These are phyloP conservation scores for Micromesistius poutassou DNA, from an alignment of 2,797 vertebrate species.

Conservation along the genomic window DNA sequence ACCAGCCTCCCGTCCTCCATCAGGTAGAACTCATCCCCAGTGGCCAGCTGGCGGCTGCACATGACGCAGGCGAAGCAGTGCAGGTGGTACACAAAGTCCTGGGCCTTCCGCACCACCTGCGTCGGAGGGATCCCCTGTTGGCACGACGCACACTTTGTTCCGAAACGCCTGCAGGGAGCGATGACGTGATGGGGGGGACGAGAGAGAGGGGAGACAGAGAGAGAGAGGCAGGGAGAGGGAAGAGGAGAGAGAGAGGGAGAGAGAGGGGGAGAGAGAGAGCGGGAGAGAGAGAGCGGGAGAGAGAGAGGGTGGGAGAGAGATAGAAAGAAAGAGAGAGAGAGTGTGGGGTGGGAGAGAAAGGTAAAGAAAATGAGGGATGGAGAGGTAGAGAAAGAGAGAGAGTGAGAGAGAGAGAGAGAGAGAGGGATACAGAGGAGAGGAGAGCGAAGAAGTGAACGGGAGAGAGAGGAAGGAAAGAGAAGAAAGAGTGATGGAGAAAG, in stretches of 20 bases:
- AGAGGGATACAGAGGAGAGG: neutral
- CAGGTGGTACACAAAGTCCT: conserved; percentile 98
- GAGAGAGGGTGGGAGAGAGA: neutral
- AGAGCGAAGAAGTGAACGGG: conserved; percentile 19
- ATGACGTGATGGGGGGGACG: conserved; percentile 11
- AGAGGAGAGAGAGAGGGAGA: neutral
- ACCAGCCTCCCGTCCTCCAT: conserved; percentile 97
- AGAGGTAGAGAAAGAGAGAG: neutral
- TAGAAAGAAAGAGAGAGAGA: conserved; percentile 1
- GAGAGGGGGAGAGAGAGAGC: too few species aligned
- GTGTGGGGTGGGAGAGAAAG: neutral
- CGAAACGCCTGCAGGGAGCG: conserved; percentile 82
- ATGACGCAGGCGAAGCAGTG: conserved; percentile 98
- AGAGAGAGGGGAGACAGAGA: conserved; percentile 16
- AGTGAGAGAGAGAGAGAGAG: neutral
- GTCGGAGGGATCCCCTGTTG: conserved; percentile 97
- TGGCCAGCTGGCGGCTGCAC: conserved; percentile 95
- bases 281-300: too few species aligned
- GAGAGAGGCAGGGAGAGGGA: neutral
- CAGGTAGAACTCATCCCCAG: conserved; percentile 97
- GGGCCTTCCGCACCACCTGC: conserved; percentile 96
- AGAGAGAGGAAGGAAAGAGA: neutral
- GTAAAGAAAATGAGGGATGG: neutral
- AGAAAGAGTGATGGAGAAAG: conserved; percentile 6
- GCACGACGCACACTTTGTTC: conserved; percentile 97